phyloP scores from a whole-genome alignment of 2,113 vertebrate species.

The Benitochromis conjunctus region DNA sequence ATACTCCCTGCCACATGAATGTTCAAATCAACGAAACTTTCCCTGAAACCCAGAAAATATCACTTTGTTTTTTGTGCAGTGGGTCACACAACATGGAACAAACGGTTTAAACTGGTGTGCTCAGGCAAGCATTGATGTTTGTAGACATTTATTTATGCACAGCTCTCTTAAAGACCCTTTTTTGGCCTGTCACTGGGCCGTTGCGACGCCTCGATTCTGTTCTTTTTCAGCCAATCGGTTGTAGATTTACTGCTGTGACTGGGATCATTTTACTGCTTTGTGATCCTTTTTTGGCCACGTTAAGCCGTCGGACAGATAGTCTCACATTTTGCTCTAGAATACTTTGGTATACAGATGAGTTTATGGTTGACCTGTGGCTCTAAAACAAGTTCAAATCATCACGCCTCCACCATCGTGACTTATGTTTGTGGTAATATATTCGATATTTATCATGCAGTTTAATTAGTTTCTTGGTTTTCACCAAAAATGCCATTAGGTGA shows the following conservation, averaged over 20 bases:
- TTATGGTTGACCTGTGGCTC: background rate
- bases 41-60: background rate
- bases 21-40: background rate
- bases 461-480: background rate
- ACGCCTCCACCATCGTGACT: no score
- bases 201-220: accelerated
- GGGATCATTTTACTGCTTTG: background rate
- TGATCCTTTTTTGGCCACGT: background rate
- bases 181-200: background rate
- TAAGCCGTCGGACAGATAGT: background rate
- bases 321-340: background rate
- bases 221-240: background rate
- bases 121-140: no score
- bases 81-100: no score
- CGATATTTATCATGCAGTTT: no score
- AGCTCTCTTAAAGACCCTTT: background rate
- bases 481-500: background rate
- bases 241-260: background rate
- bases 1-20: background rate
- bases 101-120: no score
- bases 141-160: background rate
- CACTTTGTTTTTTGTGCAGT: no score
- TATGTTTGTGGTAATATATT: no score
- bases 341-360: background rate
- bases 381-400: background rate